Base-by-base conservation (phyloP, 2,113 vertebrate species). In the Neopipo cinnamomea region DNA sequence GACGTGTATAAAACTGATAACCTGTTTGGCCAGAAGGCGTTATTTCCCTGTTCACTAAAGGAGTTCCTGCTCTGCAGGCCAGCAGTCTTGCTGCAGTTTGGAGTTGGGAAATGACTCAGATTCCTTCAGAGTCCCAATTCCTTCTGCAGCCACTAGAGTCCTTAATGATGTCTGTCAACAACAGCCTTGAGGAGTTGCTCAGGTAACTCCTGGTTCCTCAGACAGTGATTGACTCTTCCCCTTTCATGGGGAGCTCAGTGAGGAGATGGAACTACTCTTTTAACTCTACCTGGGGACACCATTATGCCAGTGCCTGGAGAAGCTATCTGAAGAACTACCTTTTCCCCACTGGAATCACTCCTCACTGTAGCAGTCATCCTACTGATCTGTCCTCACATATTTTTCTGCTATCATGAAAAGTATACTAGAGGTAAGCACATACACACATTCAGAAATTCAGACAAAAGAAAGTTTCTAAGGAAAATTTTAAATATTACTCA, bases 141-240 rank as follows among this genome's bases (percentile, higher is more conserved):
- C 27, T 13, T 53, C 23, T 47, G 37, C 33, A 63, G 27, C 17
- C 50, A 42, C 6, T 4, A 17, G 15, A 73, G 11, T 42, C 28
- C 59, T 55, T 25, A 67, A 35, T 27, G 20, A 42, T 9, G 62
- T 55, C 46, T 0, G 0, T 42, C 42, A 71, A 42, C 42, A 42
- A 31, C 12, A 27, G 14, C 11, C 52, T 41, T 33, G 7, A 70
- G 46, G 33, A 73, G 18, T 0, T 84, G 53, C 22, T 52, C 16
- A 23, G 7, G 5, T 22, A 73, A 47, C 14, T 55, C 5, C 5
- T 27, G 14, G 44, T 39, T 77, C 56, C 35, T 59, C 28, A 15
- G 47, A 35, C 8, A 71, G 61, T 30, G 11, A 42, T 2, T 8
- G 31, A 61, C 31, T 71, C 27, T 46, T 47, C 22, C 9, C 12